These are phyloP conservation scores for Apodemia zela DNA, from an alignment of 2,888 invertebrate species.

Conservation along the genomic window DNA sequence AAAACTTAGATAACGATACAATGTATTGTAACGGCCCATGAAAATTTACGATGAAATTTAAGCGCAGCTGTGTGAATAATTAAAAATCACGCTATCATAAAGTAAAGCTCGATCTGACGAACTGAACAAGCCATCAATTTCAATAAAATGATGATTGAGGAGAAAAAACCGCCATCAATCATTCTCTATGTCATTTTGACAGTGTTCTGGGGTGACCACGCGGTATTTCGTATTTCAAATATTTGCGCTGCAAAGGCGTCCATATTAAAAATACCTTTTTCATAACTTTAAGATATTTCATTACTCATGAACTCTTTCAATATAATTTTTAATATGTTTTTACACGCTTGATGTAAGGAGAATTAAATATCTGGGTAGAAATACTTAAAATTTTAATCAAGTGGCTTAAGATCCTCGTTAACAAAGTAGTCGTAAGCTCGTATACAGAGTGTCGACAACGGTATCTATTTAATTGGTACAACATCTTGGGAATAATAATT, in stretches of 20 bases:
- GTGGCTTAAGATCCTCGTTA: no score
- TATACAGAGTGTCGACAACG: no score
- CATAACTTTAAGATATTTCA: conserved; percentile 7
- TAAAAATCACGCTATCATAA: conserved; percentile 41
- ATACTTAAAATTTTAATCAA: no score
- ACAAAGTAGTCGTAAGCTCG: no score
- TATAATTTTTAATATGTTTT: background rate
- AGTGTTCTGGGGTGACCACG: conserved; percentile 40
- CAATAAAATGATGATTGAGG: conserved; percentile 62
- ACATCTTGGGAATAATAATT: no score
- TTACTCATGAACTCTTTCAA: conserved; percentile 7
- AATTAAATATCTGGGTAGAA: no score
- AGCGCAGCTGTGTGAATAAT: conserved; percentile 23
- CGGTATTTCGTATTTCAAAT: conserved; percentile 30
- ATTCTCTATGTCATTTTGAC: conserved; percentile 49
- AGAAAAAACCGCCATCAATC: conserved; percentile 58
- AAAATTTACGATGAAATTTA: background rate
- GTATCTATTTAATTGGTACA: no score
- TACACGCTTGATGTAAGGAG: no score
- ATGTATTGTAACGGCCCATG: conserved; percentile 7
- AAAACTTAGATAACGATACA: no score
- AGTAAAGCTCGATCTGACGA: conserved; percentile 35
- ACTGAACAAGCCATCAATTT: conserved; percentile 59
- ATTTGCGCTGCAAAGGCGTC: conserved; percentile 27
- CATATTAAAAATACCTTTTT: conserved; percentile 31